These are phyloP conservation scores for Pseudobourletiella spinata DNA, from an alignment of 1,140 invertebrate species.

Conservation along the genomic window DNA sequence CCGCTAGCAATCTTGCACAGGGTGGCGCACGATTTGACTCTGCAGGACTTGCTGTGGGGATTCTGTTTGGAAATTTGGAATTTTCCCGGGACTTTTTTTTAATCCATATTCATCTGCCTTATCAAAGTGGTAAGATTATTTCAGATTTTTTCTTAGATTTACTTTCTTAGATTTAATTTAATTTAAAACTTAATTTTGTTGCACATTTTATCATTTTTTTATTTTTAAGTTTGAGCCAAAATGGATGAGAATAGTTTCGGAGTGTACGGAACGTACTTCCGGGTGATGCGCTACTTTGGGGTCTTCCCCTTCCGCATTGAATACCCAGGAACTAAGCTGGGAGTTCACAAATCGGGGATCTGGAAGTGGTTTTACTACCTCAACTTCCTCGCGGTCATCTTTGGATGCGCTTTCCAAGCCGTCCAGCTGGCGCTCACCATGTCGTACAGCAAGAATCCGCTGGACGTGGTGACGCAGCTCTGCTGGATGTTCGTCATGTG, in stretches of 20 bases:
- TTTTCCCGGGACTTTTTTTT: not conserved
- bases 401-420: conserved; percentile 26
- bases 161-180: not conserved
- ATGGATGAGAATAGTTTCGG: conserved; percentile 35
- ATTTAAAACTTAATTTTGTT: not conserved
- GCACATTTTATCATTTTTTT: not conserved
- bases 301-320: conserved; percentile 30
- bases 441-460: conserved; percentile 25
- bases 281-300: conserved; percentile 23
- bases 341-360: conserved; percentile 17
- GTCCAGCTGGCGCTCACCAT: conserved; percentile 29
- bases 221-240: not conserved
- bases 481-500: conserved; percentile 35
- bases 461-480: conserved; percentile 31
- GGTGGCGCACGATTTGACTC: too few relatives aligned
- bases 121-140: too few relatives aligned
- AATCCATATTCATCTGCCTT: too few relatives aligned
- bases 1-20: too few relatives aligned
- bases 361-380: conserved; percentile 36
- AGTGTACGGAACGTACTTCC: conserved; percentile 30
- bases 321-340: conserved; percentile 17
- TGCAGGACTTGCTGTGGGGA: too few relatives aligned
- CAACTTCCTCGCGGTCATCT: conserved; percentile 31
- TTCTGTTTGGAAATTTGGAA: not conserved
- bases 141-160: not conserved